Conservation (phyloP, 2,797 vertebrate genomes). For the Sternotherus odoratus region DNA sequence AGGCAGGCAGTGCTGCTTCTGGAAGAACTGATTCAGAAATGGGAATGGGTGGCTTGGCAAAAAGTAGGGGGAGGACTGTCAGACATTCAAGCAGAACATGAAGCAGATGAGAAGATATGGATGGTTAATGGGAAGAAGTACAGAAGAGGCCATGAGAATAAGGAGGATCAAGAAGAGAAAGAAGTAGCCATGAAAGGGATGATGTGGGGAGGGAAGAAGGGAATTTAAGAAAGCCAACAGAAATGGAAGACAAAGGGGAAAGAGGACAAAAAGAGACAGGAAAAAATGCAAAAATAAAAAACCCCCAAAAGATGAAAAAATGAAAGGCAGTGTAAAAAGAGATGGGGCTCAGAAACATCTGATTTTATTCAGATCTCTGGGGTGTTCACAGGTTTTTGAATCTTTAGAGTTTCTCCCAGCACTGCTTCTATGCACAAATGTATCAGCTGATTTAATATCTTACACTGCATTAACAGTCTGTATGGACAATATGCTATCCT, state of each 20-base stretch:
- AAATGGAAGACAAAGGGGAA: background rate
- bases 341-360: background rate
- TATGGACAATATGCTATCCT: conserved; percentile 42
- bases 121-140: background rate
- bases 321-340: conserved; percentile 16
- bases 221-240: conserved; percentile 18
- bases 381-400: conserved; percentile 23
- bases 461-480: conserved; percentile 37
- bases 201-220: background rate
- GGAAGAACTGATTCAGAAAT: background rate
- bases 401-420: conserved; percentile 39
- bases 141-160: background rate
- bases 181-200: conserved; percentile 9
- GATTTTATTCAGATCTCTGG: conserved; percentile 32
- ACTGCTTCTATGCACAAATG: conserved; percentile 19
- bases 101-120: background rate
- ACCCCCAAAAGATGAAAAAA: background rate
- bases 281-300: conserved; percentile 25
- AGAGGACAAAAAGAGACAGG: background rate
- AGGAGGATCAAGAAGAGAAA: background rate
- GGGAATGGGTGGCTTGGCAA: background rate
- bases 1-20: background rate
- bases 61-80: background rate
- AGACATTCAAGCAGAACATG: background rate
- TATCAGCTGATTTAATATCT: conserved; percentile 55